Evolutionary conservation across 2,888 invertebrate genomes (phyloP), one percentile per base, ranked within the genome.

Genomic region (Pharmacophagus antenor): DNA sequence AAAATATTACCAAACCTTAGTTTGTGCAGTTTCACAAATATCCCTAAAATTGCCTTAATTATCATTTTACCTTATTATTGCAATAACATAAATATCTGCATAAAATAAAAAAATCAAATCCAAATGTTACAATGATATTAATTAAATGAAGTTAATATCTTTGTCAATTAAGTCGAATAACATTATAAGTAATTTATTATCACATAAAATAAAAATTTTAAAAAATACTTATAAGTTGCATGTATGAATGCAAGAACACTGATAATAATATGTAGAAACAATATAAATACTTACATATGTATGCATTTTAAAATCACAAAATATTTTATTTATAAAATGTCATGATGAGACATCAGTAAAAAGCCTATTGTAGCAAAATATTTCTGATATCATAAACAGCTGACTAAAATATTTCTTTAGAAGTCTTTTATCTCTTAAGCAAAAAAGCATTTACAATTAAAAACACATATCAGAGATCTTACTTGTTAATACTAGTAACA

Each of bases 381-480:
- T 37, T n/a, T 15, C 37, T n/a, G 15, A 15, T 15, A 37, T 37
- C 2, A 37, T n/a, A 37, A 37, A 15, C 10, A 31, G 15, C 37
- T n/a, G n/a, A 3, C 6, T 37, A n/a, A 37, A n/a, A n/a, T 4
- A 15, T 37, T 37, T n/a, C 15, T n/a, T n/a, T n/a, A 37, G 4
- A 37, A 37, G 37, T 37, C 37, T 37, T 37, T 37, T 37, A 15
- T 37, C 37, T 37, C 37, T 37, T 37, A n/a, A 37, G n/a, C n/a
- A 37, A n/a, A 8, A n/a, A 37, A 15, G n/a, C 10, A 31, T 12
- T 15, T 15, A 31, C 10, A n/a, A n/a, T n/a, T n/a, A 31, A 31
- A 31, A 31, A 31, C 10, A 7, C 10, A n/a, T n/a, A 15, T 15
- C 37, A 15, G 15, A 8, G n/a, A 37, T 37, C 15, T 37, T 37